Conservation (phyloP, 30 jellyfish, hydroid and myxozoan species). For the Haliclystus octoradiatus region DNA sequence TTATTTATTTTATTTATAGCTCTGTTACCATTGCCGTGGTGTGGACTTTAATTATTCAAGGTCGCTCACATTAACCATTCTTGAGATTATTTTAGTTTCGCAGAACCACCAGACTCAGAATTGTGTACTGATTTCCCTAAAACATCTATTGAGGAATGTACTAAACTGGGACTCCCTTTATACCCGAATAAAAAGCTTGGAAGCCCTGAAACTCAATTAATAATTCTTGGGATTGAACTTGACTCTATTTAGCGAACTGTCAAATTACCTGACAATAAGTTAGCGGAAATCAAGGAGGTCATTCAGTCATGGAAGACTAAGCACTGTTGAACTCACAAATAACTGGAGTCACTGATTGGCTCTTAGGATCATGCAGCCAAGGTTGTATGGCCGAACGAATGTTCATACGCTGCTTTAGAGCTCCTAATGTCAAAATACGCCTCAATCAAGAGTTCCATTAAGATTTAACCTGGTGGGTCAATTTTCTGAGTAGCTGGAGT, state of each 20-base stretch:
- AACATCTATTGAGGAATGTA: neutral
- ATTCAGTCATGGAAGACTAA: neutral
- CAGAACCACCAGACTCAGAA: neutral
- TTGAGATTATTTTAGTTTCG: neutral
- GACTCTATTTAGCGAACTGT: neutral
- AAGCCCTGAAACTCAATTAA: neutral
- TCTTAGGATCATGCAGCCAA: neutral
- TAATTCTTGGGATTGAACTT: neutral
- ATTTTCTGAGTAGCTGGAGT: neutral
- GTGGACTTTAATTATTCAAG: neutral
- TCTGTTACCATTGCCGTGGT: neutral
- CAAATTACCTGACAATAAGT: no score
- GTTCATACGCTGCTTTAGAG: neutral
- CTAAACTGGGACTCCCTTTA: neutral
- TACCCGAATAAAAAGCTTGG: no score
- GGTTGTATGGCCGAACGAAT: neutral
- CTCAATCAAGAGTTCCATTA: neutral
- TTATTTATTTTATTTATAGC: neutral
- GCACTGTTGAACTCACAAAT: neutral
- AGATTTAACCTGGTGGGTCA: slow-evolving; percentile 1
- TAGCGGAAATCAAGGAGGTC: no score
- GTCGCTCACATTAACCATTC: neutral
- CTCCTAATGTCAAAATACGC: neutral
- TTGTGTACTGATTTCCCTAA: neutral
- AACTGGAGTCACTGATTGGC: neutral